Evolutionary conservation across 2,888 invertebrate genomes (phyloP).

Genomic region (Dryocosmus kuriphilus): DNA sequence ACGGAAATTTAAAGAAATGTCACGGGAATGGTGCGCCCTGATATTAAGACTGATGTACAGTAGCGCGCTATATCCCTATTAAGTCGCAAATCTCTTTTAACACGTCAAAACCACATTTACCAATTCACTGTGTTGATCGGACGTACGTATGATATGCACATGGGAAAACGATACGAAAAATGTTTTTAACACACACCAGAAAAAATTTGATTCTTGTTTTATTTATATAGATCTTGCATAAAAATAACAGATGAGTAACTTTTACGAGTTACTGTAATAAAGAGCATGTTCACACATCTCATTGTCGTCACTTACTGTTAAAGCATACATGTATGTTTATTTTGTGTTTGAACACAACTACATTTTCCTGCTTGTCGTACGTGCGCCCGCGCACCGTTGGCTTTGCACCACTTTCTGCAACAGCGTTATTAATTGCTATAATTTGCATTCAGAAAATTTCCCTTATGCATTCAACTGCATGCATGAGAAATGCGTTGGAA

Average conservation of each 20-base stretch:
- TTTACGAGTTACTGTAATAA: background rate
- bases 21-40: slow-evolving; percentile 77
- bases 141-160: slow-evolving; percentile 5
- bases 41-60: slow-evolving; percentile 78
- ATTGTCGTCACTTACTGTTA: background rate
- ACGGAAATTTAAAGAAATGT: slow-evolving; percentile 60
- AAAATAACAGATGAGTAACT: background rate
- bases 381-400: slow-evolving; percentile 40
- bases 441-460: background rate
- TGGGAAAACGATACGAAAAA: background rate
- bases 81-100: slow-evolving; percentile 55
- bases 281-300: background rate
- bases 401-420: slow-evolving; percentile 1
- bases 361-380: background rate
- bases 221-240: slow-evolving; percentile 4
- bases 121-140: slow-evolving; percentile 3
- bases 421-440: background rate
- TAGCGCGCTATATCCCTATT: slow-evolving; percentile 75
- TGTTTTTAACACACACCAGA: background rate
- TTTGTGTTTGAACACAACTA: background rate
- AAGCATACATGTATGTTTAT: too few species aligned
- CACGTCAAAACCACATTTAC: slow-evolving; percentile 47
- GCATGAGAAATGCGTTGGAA: background rate
- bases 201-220: slow-evolving; percentile 4
- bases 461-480: background rate